Percentiles rank a stretch among this genome's conserved stretches.
These are phyloP conservation scores for Enteromius trimaculatus DNA, from an alignment of 2,797 vertebrate species.

Conservation along the genomic window DNA sequence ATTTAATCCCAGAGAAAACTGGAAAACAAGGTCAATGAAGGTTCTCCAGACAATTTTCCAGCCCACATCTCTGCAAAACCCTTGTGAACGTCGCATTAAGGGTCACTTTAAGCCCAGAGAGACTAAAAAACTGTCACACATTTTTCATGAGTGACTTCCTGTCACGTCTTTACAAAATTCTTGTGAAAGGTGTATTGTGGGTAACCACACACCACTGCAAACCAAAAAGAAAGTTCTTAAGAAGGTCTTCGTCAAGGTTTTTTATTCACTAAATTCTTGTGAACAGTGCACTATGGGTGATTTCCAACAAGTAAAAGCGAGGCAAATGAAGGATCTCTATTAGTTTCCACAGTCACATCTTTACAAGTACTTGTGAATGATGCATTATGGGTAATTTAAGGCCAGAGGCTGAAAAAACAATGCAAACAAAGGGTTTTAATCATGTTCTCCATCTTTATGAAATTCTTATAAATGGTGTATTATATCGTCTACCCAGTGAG, in stretches of 20 bases:
- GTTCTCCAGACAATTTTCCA: neutral
- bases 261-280: neutral
- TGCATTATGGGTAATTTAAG: neutral
- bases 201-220: too few species aligned
- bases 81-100: neutral
- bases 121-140: neutral
- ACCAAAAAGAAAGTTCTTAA: neutral
- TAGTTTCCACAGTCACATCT: neutral
- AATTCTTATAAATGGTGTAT: neutral
- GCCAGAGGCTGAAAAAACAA: neutral
- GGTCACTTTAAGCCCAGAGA: neutral
- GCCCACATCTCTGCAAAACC: neutral
- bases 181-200: neutral
- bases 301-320: neutral
- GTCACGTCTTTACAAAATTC: neutral
- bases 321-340: neutral
- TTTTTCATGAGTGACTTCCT: neutral
- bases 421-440: neutral
- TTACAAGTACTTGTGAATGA: too few species aligned
- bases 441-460: neutral
- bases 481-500: conserved; percentile 37
- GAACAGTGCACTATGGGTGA: conserved; percentile 23
- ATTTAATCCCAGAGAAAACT: conserved; percentile 32
- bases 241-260: neutral
- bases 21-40: neutral